A percentile compares a stretch with the other conserved stretches of the same genome.
phyloP scores from a whole-genome alignment of 2,797 vertebrate species.

The Cephalopachus bancanus region DNA sequence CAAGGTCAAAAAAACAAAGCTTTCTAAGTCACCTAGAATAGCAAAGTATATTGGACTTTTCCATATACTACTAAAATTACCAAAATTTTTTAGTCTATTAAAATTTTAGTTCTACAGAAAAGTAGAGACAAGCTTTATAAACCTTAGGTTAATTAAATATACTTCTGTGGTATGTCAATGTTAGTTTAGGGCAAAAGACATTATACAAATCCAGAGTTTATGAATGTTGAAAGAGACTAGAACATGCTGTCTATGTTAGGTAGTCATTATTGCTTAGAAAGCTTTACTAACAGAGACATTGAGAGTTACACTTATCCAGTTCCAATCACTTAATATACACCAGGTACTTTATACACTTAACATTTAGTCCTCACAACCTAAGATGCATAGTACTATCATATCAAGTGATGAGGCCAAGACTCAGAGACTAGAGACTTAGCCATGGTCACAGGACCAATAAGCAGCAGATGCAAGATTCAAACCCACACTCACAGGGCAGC shows the following conservation, averaged over 20 bases:
- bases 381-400: background rate
- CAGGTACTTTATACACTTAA: background rate
- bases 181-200: constrained; percentile 49
- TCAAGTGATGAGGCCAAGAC: background rate
- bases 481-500: background rate
- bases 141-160: constrained; percentile 42
- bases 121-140: constrained; percentile 30
- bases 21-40: constrained; percentile 51
- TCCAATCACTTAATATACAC: background rate
- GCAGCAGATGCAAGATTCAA: background rate
- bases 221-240: background rate
- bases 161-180: constrained; percentile 17
- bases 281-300: background rate
- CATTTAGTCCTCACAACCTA: background rate
- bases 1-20: background rate
- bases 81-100: constrained; percentile 26
- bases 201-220: background rate
- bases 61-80: background rate
- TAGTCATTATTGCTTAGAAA: constrained; percentile 20
- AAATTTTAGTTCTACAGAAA: constrained; percentile 59
- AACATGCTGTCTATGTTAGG: background rate
- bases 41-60: background rate
- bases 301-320: background rate
- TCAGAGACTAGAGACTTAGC: background rate
- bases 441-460: background rate